Evolutionary conservation across 2,797 vertebrate species (phyloP), one percentile per base, ranked within the genome.

Genomic region (Ctenosaura bakeri): DNA sequence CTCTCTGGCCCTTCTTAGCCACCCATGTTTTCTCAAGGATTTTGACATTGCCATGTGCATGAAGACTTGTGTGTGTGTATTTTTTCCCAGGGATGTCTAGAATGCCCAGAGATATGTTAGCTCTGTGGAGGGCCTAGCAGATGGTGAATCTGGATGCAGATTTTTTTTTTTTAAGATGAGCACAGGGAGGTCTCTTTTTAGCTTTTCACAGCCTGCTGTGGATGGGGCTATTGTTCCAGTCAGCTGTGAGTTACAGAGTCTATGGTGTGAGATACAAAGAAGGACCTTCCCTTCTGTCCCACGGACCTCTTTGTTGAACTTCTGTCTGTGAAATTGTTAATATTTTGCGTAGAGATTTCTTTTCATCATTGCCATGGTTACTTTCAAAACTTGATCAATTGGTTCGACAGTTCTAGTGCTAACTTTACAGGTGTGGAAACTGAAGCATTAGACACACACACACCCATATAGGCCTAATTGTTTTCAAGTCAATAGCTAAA

Each of bases 131-230:
- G 90, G 94, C 87, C 94, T 91, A 95, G 94, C 94, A 96, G 95
- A 96, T 96, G 95, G 95, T 0, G 91, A 82, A 93, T 94, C 96
- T 96, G 94, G 95, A 96, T 96, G 95, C 80, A 94, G 87, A 83
- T 93, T 94, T 93, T 94, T 90, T 82, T n/a, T 69, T 50, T n/a
- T 94, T 90, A 93, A 94, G 94, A 95, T 96, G 94, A 96, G 94
- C 94, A 93, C 92, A 90, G 94, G 94, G 95, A 94, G 96, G 94
- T 95, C 94, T 95, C 91, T 95, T 91, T 95, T 95, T 95, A 94
- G 94, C 91, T 93, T 95, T 94, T 96, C 95, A 96, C 95, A 97
- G 95, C 95, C 96, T 96, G 95, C 94, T 93, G 80, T 95, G 76
- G 92, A 96, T 95, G 56, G 91, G 84, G 92, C 92, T 91, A 92